Evolutionary conservation across 2,888 invertebrate genomes (phyloP), one percentile per base, ranked within the genome.

Genomic region (Pomacea canaliculata): DNA sequence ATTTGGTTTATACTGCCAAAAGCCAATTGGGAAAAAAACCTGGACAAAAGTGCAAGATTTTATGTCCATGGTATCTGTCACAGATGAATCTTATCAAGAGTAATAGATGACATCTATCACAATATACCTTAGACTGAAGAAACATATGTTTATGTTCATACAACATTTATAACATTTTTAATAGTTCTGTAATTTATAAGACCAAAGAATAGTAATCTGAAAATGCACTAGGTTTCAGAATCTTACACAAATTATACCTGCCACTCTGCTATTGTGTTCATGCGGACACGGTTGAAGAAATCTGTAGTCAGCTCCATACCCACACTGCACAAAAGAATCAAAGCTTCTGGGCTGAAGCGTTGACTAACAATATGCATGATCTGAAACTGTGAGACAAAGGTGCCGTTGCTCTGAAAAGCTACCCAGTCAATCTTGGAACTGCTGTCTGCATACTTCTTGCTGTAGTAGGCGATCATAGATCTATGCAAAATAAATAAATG

Each of bases 201-300:
- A 56, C 16, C 51, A 56, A 13, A 56, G 16, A 56, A 56, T 7
- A 13, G 12, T 56, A 16, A 56, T 56, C 51, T 56, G 51, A 16
- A 13, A 2, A 56, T 10, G 16, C 51, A 56, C 12, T 56, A 56
- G 51, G 51, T 56, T 56, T 56, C 12, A 56, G 37, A 37, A 5
- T 5, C 37, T 37, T 23, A 23, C 1, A 37, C 37, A 37, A 37
- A 37, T 37, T 37, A 16, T 56, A 70, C 75, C 92, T 98, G 98
- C 91, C 94, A 95, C 82, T 95, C 95, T 83, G 92, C 92, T 81
- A 99, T 96, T 5, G 97, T 97, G 91, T 98, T 98, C 96, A 99
- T 97, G 78, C 98, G 94, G 18, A 97, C 95, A 87, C 98, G 93
- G 89, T 99, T 98, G 69, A 98, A 93, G 92, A 96, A 97, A 49